Conservation (phyloP, 2,113 vertebrate species). For the Xyrauchen texanus region DNA sequence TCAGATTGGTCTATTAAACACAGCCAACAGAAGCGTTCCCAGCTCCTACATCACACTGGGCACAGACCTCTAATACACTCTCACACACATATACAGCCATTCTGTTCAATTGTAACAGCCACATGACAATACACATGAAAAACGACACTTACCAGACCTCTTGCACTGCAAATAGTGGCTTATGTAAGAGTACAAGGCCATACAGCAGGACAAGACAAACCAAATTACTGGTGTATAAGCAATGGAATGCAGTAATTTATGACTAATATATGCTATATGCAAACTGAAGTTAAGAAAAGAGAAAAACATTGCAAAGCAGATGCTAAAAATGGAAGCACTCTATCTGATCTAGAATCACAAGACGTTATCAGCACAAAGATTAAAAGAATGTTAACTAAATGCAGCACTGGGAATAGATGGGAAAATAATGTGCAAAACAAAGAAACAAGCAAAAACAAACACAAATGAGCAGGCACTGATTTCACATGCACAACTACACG, state of each 20-base stretch:
- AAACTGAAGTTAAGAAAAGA: no score
- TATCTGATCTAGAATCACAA: conserved; percentile 17
- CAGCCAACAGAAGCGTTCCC: background rate
- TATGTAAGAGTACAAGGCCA: background rate
- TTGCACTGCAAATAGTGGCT: background rate
- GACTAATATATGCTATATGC: background rate
- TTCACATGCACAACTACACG: background rate
- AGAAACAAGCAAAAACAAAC: conserved; percentile 1
- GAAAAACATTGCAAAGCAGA: conserved; percentile 1
- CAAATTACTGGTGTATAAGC: background rate
- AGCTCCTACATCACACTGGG: background rate
- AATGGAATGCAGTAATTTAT: background rate
- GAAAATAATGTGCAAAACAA: background rate
- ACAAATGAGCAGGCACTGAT: background rate
- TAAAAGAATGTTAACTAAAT: conserved; percentile 8
- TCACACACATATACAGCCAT: background rate
- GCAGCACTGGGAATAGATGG: conserved; percentile 3
- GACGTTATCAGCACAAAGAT: conserved; percentile 3
- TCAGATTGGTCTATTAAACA: conserved; percentile 35
- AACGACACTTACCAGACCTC: conserved; percentile 11
- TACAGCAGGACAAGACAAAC: background rate
- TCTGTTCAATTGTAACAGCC: conserved; percentile 3
- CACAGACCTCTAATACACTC: conserved; percentile 12
- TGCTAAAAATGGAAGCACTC: background rate
- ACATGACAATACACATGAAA: background rate